phyloP scores from a whole-genome alignment of 2,888 invertebrate species.

The Heteropelma amictum region DNA sequence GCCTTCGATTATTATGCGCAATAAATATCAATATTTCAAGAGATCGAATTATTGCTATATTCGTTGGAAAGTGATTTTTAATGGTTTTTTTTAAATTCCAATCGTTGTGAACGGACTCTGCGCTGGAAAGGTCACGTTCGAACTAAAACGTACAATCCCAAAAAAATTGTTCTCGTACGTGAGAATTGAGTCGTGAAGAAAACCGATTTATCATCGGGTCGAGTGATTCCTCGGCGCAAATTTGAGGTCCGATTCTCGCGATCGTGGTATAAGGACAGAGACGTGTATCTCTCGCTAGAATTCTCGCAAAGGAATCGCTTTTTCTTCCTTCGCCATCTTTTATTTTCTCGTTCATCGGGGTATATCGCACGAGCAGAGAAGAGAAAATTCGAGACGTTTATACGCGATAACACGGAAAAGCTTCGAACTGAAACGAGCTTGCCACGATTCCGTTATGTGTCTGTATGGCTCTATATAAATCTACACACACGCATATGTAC shows the following conservation, averaged over 20 bases:
- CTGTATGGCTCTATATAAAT: too few species aligned
- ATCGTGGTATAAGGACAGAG: constrained; percentile 26
- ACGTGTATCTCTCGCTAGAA: constrained; percentile 36
- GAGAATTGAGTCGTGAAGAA: constrained; percentile 45
- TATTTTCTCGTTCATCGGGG: constrained; percentile 55
- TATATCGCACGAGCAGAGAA: constrained; percentile 60
- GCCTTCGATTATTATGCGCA: too few species aligned
- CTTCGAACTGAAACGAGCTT: constrained; percentile 54
- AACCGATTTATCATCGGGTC: constrained; percentile 51
- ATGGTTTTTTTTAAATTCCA: neutral
- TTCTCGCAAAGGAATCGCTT: neutral
- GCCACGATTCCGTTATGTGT: constrained; percentile 53
- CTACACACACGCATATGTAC: too few species aligned
- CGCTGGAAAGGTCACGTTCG: neutral
- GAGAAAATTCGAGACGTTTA: constrained; percentile 65
- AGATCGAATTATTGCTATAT: too few species aligned
- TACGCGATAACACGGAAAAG: constrained; percentile 59
- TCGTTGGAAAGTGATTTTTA: neutral
- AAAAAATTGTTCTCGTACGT: constrained; percentile 52
- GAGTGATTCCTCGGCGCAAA: constrained; percentile 41
- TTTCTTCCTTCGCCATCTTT: constrained; percentile 10
- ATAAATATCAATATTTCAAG: too few species aligned
- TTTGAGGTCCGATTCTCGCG: constrained; percentile 51
- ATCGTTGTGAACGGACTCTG: too few species aligned
- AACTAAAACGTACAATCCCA: constrained; percentile 9